These are phyloP conservation scores for Dicrurus megarhynchus DNA, from an alignment of 2,113 vertebrate genomes.

Conservation along the genomic window DNA sequence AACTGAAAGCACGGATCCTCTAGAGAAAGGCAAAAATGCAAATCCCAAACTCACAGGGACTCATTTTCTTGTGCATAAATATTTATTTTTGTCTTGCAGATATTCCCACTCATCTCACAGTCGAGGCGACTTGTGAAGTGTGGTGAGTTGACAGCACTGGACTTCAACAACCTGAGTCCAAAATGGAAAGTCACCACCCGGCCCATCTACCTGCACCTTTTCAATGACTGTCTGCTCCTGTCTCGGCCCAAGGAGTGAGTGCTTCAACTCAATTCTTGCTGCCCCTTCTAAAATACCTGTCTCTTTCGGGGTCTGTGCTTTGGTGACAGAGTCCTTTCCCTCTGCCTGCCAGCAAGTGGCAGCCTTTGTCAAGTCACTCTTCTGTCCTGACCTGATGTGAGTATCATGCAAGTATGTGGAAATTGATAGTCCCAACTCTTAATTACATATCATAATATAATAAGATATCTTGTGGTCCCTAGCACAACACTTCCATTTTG, in stretches of 20 bases:
- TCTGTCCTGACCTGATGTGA: not conserved
- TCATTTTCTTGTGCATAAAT: not conserved
- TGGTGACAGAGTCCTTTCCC: constrained; percentile 40
- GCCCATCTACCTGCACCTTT: constrained; percentile 88
- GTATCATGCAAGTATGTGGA: not conserved
- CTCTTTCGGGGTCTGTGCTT: constrained; percentile 40
- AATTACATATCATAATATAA: not conserved
- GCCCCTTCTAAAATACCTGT: constrained; percentile 32
- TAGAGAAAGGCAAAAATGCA: not conserved
- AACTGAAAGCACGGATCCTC: not conserved
- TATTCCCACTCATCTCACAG: constrained; percentile 93
- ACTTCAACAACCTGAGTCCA: constrained; percentile 61
- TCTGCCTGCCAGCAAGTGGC: constrained; percentile 53
- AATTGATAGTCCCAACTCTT: not conserved
- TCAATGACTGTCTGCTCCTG: constrained; percentile 91
- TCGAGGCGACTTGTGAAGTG: constrained; percentile 89
- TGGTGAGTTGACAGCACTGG: constrained; percentile 84
- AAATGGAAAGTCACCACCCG: constrained; percentile 83
- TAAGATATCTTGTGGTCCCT: not conserved
- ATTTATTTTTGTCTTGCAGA: constrained; percentile 68
- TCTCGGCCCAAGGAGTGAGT: constrained; percentile 91
- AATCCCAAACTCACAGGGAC: not conserved
- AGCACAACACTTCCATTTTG: not conserved
- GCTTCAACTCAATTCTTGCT: constrained; percentile 45
- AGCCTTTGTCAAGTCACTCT: constrained; percentile 39